Conservation (phyloP, 1,140 invertebrate species). For the Dinothrombium tinctorium region DNA sequence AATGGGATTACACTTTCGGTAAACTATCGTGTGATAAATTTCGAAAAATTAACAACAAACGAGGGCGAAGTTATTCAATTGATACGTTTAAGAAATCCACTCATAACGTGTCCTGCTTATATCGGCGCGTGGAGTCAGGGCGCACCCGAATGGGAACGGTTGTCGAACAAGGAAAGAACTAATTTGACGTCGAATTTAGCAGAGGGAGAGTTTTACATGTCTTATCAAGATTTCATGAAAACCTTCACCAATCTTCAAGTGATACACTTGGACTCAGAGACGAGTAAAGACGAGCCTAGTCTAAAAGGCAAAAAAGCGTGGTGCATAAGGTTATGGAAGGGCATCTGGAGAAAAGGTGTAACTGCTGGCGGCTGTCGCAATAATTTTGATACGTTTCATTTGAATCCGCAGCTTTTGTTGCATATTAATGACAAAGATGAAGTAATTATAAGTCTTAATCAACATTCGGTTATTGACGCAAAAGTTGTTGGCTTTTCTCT, state of each 20-base stretch:
- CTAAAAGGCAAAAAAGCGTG: slow-evolving; percentile 49
- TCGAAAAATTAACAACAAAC: slow-evolving; percentile 38
- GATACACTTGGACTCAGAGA: slow-evolving; percentile 63
- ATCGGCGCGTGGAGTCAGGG: slow-evolving; percentile 18
- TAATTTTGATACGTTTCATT: slow-evolving; percentile 71
- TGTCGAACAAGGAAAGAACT: slow-evolving; percentile 42
- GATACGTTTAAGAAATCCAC: slow-evolving; percentile 13
- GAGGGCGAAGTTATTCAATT: slow-evolving; percentile 9
- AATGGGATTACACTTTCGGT: slow-evolving; percentile 54
- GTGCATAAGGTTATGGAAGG: slow-evolving; percentile 26
- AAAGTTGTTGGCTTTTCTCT: slow-evolving; percentile 80
- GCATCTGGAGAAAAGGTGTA: slow-evolving; percentile 52
- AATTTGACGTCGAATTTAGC: slow-evolving; percentile 31
- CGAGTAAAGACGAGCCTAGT: slow-evolving; percentile 53
- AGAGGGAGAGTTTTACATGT: slow-evolving; percentile 66
- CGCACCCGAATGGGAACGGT: slow-evolving; percentile 45
- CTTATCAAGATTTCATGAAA: slow-evolving; percentile 54
- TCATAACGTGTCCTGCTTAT: slow-evolving; percentile 12
- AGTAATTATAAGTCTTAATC: slow-evolving; percentile 60
- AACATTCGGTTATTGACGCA: slow-evolving; percentile 71
- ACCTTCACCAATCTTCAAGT: slow-evolving; percentile 61
- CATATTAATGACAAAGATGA: slow-evolving; percentile 38
- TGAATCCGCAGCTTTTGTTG: slow-evolving; percentile 67
- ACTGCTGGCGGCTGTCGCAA: slow-evolving; percentile 74
- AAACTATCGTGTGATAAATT: slow-evolving; percentile 50